Evolutionary conservation across 2,797 vertebrate genomes (phyloP).

Genomic region (Pangasius mekongensis): DNA sequence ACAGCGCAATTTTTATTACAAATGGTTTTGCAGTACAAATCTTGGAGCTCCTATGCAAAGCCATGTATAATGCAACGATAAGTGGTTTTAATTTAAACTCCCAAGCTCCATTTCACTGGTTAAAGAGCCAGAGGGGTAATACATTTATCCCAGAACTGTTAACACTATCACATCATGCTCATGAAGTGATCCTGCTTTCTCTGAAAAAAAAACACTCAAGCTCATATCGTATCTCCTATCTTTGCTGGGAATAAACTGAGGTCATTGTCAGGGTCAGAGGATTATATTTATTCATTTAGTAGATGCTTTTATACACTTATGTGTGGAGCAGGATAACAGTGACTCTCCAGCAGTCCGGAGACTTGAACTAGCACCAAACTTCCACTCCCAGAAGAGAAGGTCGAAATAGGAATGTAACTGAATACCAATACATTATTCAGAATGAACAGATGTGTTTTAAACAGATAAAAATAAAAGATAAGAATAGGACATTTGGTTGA

Average conservation of each 20-base stretch:
- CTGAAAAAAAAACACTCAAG: neutral
- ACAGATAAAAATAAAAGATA: neutral
- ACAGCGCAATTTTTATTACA: conserved; percentile 12
- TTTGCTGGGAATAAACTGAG: conserved; percentile 3
- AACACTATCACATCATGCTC: conserved; percentile 6
- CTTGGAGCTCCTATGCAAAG: neutral
- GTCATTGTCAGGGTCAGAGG: conserved; percentile 7
- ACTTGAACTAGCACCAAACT: neutral
- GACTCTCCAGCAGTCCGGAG: neutral
- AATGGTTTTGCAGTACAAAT: conserved; percentile 21
- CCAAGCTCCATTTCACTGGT: conserved; percentile 28
- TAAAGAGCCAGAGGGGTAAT: conserved; percentile 22
- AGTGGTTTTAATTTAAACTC: conserved; percentile 36
- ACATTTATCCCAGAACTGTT: conserved; percentile 26
- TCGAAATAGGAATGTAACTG: neutral
- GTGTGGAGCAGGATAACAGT: neutral
- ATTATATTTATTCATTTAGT: conserved; percentile 6
- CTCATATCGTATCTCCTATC: neutral
- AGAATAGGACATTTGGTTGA: neutral
- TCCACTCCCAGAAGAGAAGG: neutral
- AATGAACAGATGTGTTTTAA: neutral
- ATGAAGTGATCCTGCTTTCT: neutral
- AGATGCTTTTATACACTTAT: conserved; percentile 27
- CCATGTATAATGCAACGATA: conserved; percentile 16
- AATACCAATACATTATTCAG: neutral